phyloP scores from a whole-genome alignment of 1,140 invertebrate genomes.

The Scaptodrosophila lebanonensis region DNA sequence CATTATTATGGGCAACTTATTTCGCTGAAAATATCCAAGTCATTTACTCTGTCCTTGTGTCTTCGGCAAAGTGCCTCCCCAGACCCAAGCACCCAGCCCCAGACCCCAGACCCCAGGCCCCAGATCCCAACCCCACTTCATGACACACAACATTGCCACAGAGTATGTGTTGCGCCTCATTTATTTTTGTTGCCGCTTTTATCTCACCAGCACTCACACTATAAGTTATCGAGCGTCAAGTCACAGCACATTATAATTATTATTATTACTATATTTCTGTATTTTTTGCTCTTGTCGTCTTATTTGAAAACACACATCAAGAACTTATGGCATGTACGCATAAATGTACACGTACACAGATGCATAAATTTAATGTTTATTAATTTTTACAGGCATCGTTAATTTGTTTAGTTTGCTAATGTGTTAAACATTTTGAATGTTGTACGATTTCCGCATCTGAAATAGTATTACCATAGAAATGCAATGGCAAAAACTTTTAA shows the following conservation, averaged over 20 bases:
- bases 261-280: conserved; percentile 28
- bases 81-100: too few relatives aligned
- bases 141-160: too few relatives aligned
- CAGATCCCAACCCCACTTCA: too few relatives aligned
- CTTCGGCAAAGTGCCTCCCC: too few relatives aligned
- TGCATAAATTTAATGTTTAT: conserved; percentile 29
- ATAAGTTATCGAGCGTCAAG: conserved; percentile 19
- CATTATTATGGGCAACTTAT: conserved; percentile 60
- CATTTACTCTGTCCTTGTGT: conserved; percentile 32
- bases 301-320: background rate
- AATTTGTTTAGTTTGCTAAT: conserved; percentile 31
- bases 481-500: background rate
- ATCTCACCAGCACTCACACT: conserved; percentile 16
- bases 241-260: conserved; percentile 25
- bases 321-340: too few relatives aligned
- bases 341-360: too few relatives aligned
- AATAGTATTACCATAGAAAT: background rate
- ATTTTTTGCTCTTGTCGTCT: background rate
- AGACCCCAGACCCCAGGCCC: too few relatives aligned
- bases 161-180: conserved; percentile 47
- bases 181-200: conserved; percentile 43
- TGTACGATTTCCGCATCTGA: background rate
- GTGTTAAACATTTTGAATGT: background rate
- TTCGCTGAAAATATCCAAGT: conserved; percentile 48
- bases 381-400: too few relatives aligned